These are phyloP conservation scores for Dipodomys merriami DNA, from an alignment of 2,113 vertebrate species.

Conservation along the genomic window DNA sequence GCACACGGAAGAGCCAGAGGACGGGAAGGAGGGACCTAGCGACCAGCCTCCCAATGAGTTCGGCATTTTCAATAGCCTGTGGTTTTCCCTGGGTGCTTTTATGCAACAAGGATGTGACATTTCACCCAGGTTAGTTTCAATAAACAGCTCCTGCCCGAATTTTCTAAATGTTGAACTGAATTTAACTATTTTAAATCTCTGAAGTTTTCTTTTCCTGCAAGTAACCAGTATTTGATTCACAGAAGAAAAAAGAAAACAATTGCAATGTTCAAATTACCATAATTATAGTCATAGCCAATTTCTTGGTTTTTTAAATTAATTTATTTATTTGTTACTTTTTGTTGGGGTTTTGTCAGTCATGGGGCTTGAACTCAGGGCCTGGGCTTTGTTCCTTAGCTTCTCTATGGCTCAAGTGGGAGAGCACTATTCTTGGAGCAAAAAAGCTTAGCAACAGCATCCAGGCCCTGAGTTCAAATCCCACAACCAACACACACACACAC, in stretches of 20 bases:
- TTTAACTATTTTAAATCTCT: not conserved
- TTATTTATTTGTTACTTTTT: too few species aligned
- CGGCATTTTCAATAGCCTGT: slow-evolving; percentile 99
- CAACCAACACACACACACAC: too few species aligned
- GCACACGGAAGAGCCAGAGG: slow-evolving; percentile 98
- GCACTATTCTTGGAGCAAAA: too few species aligned
- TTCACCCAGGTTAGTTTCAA: slow-evolving; percentile 95
- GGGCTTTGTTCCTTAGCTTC: not conserved
- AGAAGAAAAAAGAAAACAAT: too few species aligned
- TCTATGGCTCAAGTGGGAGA: too few species aligned
- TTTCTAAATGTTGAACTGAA: not conserved
- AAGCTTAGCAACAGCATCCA: too few species aligned
- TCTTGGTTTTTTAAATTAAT: not conserved
- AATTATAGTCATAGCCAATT: not conserved
- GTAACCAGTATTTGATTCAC: too few species aligned
- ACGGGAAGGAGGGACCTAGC: slow-evolving; percentile 94
- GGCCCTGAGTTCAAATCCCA: too few species aligned
- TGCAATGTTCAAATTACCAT: slow-evolving; percentile 4
- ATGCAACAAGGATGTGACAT: slow-evolving; percentile 99
- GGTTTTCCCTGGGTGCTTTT: slow-evolving; percentile 99
- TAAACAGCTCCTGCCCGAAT: slow-evolving; percentile 37
- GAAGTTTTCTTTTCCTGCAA: not conserved
- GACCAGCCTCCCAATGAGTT: slow-evolving; percentile 99
- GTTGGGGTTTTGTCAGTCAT: too few species aligned
- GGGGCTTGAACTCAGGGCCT: too few species aligned